phyloP scores from a whole-genome alignment of 2,888 invertebrate genomes.

The Chelonus formosanus region DNA sequence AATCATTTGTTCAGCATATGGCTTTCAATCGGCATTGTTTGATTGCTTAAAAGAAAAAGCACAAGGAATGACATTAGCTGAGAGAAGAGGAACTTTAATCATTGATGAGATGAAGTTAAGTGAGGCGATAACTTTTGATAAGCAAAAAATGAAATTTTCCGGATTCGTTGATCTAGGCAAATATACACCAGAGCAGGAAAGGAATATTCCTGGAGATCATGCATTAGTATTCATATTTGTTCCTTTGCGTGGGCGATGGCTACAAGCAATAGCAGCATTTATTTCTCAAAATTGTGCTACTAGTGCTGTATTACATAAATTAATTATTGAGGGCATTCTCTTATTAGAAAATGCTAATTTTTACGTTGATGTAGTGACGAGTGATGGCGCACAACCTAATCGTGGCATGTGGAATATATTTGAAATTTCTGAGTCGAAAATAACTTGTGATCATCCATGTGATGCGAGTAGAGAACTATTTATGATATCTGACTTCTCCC shows the following conservation, averaged over 20 bases:
- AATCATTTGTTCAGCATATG: neutral
- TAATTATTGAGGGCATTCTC: neutral
- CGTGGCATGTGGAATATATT: neutral
- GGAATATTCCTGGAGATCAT: neutral
- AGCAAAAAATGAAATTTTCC: neutral
- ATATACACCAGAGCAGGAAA: neutral
- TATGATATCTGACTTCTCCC: constrained; percentile 4
- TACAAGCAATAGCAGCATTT: neutral
- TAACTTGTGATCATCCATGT: neutral
- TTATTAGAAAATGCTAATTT: constrained; percentile 3
- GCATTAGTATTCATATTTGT: constrained; percentile 5
- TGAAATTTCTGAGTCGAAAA: neutral
- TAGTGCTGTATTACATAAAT: neutral
- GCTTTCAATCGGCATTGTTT: neutral
- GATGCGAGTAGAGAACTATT: neutral
- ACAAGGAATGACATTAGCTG: neutral
- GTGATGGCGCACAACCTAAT: neutral
- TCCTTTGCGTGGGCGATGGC: neutral
- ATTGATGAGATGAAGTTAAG: constrained; percentile 1
- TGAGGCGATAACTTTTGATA: neutral
- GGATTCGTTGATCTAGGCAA: constrained; percentile 4
- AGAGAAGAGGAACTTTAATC: neutral
- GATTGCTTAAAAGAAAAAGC: neutral
- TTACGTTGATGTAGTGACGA: neutral
- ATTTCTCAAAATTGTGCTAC: neutral